A percentile compares a stretch with the other conserved stretches of the same genome.
Conservation (phyloP, 2,888 invertebrate genomes). For the Rhimphoctona megacephalus region DNA sequence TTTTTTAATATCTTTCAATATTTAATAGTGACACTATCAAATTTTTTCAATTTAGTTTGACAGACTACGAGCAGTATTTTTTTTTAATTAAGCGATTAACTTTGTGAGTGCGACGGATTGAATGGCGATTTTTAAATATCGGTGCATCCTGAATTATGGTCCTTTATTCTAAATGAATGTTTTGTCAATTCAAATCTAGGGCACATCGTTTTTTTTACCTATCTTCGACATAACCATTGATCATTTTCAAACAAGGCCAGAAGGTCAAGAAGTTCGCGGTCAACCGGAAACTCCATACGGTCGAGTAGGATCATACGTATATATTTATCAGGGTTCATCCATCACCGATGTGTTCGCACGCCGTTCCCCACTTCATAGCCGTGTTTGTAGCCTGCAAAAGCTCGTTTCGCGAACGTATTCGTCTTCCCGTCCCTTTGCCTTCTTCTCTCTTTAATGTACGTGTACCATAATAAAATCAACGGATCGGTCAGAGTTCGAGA, state of each 20-base stretch:
- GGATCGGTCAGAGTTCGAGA: slow-evolving; percentile 35
- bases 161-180: neutral
- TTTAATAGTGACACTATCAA: too few species aligned
- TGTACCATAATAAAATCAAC: slow-evolving; percentile 26
- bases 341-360: slow-evolving; percentile 43
- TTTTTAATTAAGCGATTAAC: too few species aligned
- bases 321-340: slow-evolving; percentile 18
- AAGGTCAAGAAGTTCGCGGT: slow-evolving; percentile 36
- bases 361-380: slow-evolving; percentile 19
- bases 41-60: too few species aligned
- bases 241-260: slow-evolving; percentile 27
- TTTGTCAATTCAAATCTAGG: neutral
- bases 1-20: too few species aligned
- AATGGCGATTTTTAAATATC: too few species aligned
- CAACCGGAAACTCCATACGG: slow-evolving; percentile 39
- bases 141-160: neutral
- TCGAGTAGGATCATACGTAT: slow-evolving; percentile 17
- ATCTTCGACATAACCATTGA: slow-evolving; percentile 9
- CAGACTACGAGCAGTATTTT: too few species aligned
- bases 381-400: slow-evolving; percentile 10
- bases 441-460: slow-evolving; percentile 22
- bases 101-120: too few species aligned
- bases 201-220: neutral
- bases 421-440: neutral
- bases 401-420: slow-evolving; percentile 33